Base-by-base conservation (phyloP, 1,140 invertebrate genomes). In the Charaxes varanes region DNA sequence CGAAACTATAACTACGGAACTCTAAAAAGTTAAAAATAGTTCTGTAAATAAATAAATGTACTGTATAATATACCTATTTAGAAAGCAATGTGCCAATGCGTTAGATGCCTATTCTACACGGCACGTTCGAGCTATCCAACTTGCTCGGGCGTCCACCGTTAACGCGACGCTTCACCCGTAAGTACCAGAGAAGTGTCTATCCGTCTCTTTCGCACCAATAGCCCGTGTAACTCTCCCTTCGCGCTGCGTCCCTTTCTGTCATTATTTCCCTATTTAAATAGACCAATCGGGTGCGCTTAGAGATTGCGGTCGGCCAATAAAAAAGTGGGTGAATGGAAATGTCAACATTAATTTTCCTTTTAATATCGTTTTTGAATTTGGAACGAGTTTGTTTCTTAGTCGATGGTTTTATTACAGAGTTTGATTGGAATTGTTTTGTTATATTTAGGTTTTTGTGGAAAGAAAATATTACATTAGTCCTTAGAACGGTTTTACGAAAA, bases 281-380 rank as follows among this genome's bases (percentile, higher is more conserved):
- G 55, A 68, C 78, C 78, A 82, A 82, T 82, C 56, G 63, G 57
- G 45, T 41, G 47, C 41, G 24, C 42, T 46, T 40, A 35, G 19
- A 40, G 53, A 52, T 61, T 64, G 61, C 46, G 62, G 62, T 63
- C 50, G 64, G 62, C 78, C 76, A 82, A 82, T 82, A 82, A 80
- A 72, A 70, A 63, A 60, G 62, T 62, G 55, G 55, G 53, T 63
- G 60, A 68, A 66, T 63, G 62, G 67, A 79, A 71, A 69, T 80
- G 76, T 78, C 73, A 78, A 76, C 62, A 74, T 72, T 62, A 78
- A 70, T 76, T 74, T 78, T 70, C 60, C 68, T 73, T 62, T 66
- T 41, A 36, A 43, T 43, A 36, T 33, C 26, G n/a, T n/a, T n/a
- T n/a, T 44, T 27, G 28, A 24, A 27, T 16, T 12, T 13, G 15